Conservation (phyloP, 1,140 invertebrate species). For the Cephus cinctus region DNA sequence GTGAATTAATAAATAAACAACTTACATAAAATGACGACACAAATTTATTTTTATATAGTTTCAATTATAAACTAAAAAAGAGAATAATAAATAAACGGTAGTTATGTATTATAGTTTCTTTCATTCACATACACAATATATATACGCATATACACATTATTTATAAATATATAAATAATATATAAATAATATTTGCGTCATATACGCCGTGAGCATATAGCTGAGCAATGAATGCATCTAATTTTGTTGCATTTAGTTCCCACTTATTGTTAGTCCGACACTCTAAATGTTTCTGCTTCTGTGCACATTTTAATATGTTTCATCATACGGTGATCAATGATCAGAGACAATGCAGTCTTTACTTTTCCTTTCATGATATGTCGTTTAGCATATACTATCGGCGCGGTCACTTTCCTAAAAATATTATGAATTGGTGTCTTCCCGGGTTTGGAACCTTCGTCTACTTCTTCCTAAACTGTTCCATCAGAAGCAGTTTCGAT, state of each 20-base stretch:
- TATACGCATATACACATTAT: no score
- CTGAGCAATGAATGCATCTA: constrained; percentile 32
- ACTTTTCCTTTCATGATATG: constrained; percentile 7
- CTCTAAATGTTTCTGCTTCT: constrained; percentile 20
- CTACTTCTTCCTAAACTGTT: background rate
- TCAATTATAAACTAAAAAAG: no score
- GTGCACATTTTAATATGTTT: constrained; percentile 25
- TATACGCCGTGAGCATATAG: constrained; percentile 30
- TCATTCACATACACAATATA: no score
- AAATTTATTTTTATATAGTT: no score
- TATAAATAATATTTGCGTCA: constrained; percentile 24
- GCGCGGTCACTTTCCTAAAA: background rate
- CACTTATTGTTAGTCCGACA: constrained; percentile 24
- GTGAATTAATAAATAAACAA: no score
- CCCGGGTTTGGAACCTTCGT: background rate
- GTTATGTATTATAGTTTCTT: no score
- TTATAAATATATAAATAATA: constrained; percentile 11
- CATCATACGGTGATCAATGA: constrained; percentile 28
- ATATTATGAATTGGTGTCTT: background rate
- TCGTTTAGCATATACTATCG: background rate
- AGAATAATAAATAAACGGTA: no score
- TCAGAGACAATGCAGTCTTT: constrained; percentile 21
- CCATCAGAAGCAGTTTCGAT: background rate
- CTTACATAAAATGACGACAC: no score
- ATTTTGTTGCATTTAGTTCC: constrained; percentile 19